Evolutionary conservation across 2,797 vertebrate genomes (phyloP).

Genomic region (Silurus lanzhouensis): DNA sequence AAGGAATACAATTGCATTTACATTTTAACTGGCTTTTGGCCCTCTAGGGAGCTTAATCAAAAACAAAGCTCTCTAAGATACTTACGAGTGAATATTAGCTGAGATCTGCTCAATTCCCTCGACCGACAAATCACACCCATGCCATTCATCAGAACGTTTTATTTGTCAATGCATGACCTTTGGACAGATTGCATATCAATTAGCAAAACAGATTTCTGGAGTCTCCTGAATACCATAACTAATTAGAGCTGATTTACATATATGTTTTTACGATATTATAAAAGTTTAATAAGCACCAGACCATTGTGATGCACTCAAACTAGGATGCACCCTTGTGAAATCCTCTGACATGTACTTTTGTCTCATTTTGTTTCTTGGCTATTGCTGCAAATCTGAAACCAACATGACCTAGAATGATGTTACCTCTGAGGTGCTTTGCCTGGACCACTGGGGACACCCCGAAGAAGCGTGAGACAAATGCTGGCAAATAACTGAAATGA

Average conservation of each 20-base stretch:
- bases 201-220: constrained; percentile 51
- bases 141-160: constrained; percentile 45
- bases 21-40: constrained; percentile 55
- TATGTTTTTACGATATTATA: neutral
- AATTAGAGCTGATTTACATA: constrained; percentile 55
- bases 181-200: constrained; percentile 50
- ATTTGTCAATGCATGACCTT: constrained; percentile 61
- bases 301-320: neutral
- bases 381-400: constrained; percentile 15
- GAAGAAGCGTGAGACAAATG: constrained; percentile 73
- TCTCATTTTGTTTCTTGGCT: neutral
- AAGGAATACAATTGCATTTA: constrained; percentile 56
- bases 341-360: neutral
- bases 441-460: constrained; percentile 52
- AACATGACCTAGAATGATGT: constrained; percentile 43
- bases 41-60: constrained; percentile 58
- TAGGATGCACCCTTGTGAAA: neutral
- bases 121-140: constrained; percentile 45
- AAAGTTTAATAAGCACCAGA: constrained; percentile 23
- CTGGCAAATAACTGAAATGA: constrained; percentile 75
- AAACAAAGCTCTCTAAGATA: constrained; percentile 50
- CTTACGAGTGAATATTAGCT: constrained; percentile 53
- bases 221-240: constrained; percentile 44
- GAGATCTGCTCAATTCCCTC: constrained; percentile 45
- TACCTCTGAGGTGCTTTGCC: constrained; percentile 40